Base-by-base conservation (phyloP, 2,888 invertebrate genomes). In the Nycteola revayana region DNA sequence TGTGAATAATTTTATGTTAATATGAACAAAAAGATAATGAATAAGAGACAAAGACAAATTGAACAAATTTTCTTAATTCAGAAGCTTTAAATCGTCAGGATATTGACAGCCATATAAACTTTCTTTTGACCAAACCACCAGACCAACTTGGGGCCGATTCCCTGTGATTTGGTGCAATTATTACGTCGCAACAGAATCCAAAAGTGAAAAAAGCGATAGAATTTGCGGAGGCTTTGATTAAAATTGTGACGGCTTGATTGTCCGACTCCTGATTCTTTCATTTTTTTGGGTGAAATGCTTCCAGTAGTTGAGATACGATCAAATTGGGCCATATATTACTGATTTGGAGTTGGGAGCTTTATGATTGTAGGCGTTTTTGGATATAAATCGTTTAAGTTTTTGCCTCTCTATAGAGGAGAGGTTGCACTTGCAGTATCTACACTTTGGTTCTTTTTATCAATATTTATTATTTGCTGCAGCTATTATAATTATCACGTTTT, bases 191-290 rank as follows among this genome's bases (percentile, higher is more conserved):
- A 37, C 60, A 53, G 81, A 74, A 84, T 84, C 56, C 70, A 63
- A 74, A 71, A 70, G 66, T 61, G 72, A 80, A 84, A 82, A 84
- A 71, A 21, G 75, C 72, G 71, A 81, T 79, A 82, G 84, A 81
- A 82, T 79, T 72, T 67, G 71, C 73, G 58, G 66, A 60, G 55
- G 61, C 69, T 70, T 85, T 85, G 84, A 86, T 87, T 85, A 85
- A 86, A 83, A 78, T 70, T 78, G 85, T 83, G 83, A 86, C 83
- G 75, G 80, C 81, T 68, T 81, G 83, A 86, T 87, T 86, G 84
- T 75, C 58, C 52, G 48, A 59, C 49, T 49, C 39, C 52, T 50
- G 45, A 49, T 44, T 60, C 42, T 43, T n/a, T n/a, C n/a, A n/a
- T 49, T 58, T 66, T 64, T 58, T 69, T 58, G 51, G 50, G 49